Percentiles rank a stretch among this genome's conserved stretches.
Evolutionary conservation across 2,888 invertebrate genomes (phyloP).

Genomic region (Lithodes maja): DNA sequence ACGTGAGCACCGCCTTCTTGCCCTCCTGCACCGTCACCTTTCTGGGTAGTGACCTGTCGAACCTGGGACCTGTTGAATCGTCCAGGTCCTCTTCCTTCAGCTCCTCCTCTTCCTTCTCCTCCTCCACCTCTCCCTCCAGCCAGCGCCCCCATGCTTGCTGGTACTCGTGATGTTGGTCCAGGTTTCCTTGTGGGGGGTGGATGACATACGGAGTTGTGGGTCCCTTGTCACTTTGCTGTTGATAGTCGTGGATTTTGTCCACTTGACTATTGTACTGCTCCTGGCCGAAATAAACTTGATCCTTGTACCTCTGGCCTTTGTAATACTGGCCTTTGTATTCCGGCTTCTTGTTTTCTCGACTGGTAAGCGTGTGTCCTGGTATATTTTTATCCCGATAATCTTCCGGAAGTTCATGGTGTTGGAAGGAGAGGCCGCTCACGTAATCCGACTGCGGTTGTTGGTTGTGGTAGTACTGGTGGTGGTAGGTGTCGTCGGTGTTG

Average conservation of each 20-base stretch:
- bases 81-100: not conserved
- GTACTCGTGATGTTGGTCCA: no score
- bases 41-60: slow-evolving; percentile 56
- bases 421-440: not conserved
- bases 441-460: not conserved
- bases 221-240: not conserved
- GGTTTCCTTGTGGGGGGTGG: no score
- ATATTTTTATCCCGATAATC: not conserved
- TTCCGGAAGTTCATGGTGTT: not conserved
- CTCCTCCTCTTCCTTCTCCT: not conserved
- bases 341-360: no score
- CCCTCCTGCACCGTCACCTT: slow-evolving; percentile 63
- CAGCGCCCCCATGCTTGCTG: not conserved
- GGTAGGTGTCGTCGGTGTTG: no score
- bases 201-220: no score
- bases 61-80: slow-evolving; percentile 52
- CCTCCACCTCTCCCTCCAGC: not conserved
- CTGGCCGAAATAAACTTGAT: not conserved
- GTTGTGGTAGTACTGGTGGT: no score
- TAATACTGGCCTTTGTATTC: not conserved
- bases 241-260: not conserved
- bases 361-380: no score
- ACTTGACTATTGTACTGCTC: not conserved
- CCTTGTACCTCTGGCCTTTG: not conserved
- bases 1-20: slow-evolving; percentile 59